Percentiles rank a stretch among this genome's conserved stretches.
phyloP scores from a whole-genome alignment of 2,113 vertebrate species.

The Geococcyx californianus region DNA sequence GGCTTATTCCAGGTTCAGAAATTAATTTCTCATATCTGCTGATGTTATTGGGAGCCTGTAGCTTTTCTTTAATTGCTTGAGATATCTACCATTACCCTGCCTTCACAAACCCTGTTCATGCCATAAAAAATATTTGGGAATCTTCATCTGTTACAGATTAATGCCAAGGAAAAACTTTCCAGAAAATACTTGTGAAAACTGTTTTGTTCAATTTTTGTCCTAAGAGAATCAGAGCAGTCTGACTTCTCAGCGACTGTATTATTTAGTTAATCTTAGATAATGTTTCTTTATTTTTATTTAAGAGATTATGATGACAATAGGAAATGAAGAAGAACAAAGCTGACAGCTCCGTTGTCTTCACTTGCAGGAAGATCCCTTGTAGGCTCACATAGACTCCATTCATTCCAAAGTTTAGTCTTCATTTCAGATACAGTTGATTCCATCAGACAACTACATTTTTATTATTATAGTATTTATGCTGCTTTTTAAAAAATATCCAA shows the following conservation, averaged over 20 bases:
- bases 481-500: too few species aligned
- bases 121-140: background rate
- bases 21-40: background rate
- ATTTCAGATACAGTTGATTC: background rate
- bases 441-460: background rate
- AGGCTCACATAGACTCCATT: background rate
- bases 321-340: background rate
- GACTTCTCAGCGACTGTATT: background rate
- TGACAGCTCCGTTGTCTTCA: background rate
- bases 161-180: background rate
- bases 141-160: background rate
- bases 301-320: background rate
- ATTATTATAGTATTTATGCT: background rate
- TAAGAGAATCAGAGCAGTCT: background rate
- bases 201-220: background rate
- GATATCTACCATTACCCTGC: background rate
- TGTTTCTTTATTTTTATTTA: background rate
- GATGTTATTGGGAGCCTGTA: background rate
- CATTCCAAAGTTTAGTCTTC: background rate
- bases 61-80: background rate
- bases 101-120: fast-evolving
- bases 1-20: background rate
- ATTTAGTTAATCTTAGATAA: background rate
- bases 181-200: background rate
- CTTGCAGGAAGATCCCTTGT: background rate